Percentiles rank a stretch among this genome's conserved stretches.
phyloP scores from a whole-genome alignment of 2,797 vertebrate species.

The Oreortyx pictus region DNA sequence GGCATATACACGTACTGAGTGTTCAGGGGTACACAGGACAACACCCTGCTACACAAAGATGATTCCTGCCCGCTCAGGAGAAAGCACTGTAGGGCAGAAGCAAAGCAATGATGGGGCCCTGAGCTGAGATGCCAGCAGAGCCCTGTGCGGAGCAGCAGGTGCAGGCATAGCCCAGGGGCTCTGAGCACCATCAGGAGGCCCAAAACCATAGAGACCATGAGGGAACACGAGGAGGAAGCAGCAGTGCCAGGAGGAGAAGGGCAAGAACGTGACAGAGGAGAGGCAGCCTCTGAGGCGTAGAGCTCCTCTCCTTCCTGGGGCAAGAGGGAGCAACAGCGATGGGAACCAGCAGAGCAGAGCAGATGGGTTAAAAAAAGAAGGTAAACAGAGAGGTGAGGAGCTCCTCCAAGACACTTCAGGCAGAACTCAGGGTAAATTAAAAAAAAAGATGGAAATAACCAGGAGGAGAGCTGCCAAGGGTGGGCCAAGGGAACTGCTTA shows the following conservation, averaged over 20 bases:
- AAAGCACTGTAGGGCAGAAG: not conserved
- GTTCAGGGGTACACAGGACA: not conserved
- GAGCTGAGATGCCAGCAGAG: not conserved
- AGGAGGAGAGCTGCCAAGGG: not conserved
- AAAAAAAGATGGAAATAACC: not conserved
- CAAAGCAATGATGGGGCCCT: no score
- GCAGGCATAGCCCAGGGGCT: not conserved
- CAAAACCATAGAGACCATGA: not conserved
- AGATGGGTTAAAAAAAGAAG: not conserved
- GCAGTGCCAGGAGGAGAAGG: not conserved
- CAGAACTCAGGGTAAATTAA: not conserved
- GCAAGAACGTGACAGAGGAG: not conserved
- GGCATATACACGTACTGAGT: not conserved
- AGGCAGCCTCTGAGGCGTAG: rapidly evolving
- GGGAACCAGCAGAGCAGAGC: rapidly evolving
- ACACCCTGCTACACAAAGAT: rapidly evolving
- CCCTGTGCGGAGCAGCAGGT: rapidly evolving
- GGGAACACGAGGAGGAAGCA: not conserved
- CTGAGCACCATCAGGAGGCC: rapidly evolving
- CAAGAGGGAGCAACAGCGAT: no score
- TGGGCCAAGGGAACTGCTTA: rapidly evolving
- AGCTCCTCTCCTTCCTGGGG: not conserved
- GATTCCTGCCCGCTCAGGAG: not conserved
- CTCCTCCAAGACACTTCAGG: not conserved
- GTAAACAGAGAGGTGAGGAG: not conserved